These are phyloP conservation scores for Argyresthia goedartella DNA, from an alignment of 2,888 invertebrate genomes.

Conservation along the genomic window DNA sequence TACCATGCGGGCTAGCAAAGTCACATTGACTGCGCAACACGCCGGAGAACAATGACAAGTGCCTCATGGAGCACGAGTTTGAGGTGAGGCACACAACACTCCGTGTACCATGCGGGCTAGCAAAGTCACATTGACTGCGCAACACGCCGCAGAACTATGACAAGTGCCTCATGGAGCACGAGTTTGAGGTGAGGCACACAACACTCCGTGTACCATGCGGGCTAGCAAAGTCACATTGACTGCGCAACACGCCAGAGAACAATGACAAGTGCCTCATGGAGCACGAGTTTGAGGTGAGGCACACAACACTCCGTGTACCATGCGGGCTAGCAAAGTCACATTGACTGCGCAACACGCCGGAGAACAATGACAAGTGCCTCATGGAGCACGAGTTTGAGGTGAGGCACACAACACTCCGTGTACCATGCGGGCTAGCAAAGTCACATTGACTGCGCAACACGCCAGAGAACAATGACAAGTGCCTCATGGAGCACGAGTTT, in stretches of 20 bases:
- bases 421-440: slow-evolving; percentile 77
- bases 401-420: slow-evolving; percentile 76
- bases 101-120: slow-evolving; percentile 82
- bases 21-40: slow-evolving; percentile 79
- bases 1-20: slow-evolving; percentile 77
- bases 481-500: slow-evolving; percentile 87
- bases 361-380: slow-evolving; percentile 76
- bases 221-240: slow-evolving; percentile 76
- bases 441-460: slow-evolving; percentile 79
- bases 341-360: slow-evolving; percentile 79
- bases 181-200: slow-evolving; percentile 80
- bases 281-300: slow-evolving; percentile 84
- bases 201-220: slow-evolving; percentile 84
- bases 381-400: slow-evolving; percentile 92
- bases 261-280: slow-evolving; percentile 82
- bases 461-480: slow-evolving; percentile 76
- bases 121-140: slow-evolving; percentile 78
- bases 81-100: slow-evolving; percentile 77
- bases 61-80: slow-evolving; percentile 87
- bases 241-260: slow-evolving; percentile 78
- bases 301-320: slow-evolving; percentile 82
- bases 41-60: slow-evolving; percentile 76
- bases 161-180: slow-evolving; percentile 84
- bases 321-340: slow-evolving; percentile 76
- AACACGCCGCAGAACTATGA: slow-evolving; percentile 77